Evolutionary conservation across 1,140 invertebrate species (phyloP).

Genomic region (Adoxophyes honmai): DNA sequence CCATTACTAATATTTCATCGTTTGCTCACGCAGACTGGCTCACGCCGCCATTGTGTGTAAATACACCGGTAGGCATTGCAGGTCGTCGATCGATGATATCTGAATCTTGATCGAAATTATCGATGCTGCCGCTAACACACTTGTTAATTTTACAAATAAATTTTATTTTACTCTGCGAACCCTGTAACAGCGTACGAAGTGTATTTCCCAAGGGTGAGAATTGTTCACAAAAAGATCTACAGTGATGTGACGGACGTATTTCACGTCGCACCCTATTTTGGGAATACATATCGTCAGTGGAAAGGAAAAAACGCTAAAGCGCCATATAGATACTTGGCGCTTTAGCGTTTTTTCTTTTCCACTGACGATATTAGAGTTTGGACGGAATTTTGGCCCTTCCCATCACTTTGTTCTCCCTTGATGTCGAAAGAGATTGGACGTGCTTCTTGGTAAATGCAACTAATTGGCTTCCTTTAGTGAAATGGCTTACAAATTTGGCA

Average conservation of each 20-base stretch:
- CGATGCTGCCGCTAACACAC: constrained; percentile 30
- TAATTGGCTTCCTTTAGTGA: too few relatives aligned
- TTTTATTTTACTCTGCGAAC: constrained; percentile 16
- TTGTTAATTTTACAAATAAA: constrained; percentile 27
- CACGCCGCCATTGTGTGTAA: constrained; percentile 53
- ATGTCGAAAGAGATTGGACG: neutral
- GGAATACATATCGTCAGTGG: too few relatives aligned
- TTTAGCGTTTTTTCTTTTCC: too few relatives aligned
- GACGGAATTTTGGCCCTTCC: constrained; percentile 37
- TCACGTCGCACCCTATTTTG: constrained; percentile 28
- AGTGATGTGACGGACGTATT: constrained; percentile 29
- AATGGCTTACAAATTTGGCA: too few relatives aligned
- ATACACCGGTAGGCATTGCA: constrained; percentile 44
- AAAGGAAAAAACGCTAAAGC: too few relatives aligned
- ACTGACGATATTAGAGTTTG: constrained; percentile 26
- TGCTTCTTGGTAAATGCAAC: too few relatives aligned
- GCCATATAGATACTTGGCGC: too few relatives aligned
- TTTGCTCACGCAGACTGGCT: constrained; percentile 45
- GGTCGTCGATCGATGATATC: constrained; percentile 44
- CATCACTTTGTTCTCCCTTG: constrained; percentile 28
- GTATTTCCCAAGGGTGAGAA: constrained; percentile 35
- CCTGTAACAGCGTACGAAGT: constrained; percentile 19
- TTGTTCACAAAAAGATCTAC: constrained; percentile 31
- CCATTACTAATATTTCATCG: constrained; percentile 48
- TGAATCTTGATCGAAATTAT: constrained; percentile 35